phyloP scores from a whole-genome alignment of 1,140 invertebrate genomes.

The Pentalonia nigronervosa region DNA sequence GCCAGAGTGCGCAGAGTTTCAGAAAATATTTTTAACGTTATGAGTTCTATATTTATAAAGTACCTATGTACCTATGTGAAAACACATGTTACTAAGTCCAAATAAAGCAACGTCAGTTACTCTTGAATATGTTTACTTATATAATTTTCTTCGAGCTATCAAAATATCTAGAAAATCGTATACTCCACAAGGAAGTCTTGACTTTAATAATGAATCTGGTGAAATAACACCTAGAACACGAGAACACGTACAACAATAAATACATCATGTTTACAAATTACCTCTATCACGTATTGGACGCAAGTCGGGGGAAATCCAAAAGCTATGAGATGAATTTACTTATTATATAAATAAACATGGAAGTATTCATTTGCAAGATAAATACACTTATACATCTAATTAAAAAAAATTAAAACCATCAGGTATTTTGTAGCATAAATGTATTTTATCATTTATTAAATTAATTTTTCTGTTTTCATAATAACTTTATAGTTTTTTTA shows the following conservation, averaged over 20 bases:
- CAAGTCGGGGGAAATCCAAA: constrained; percentile 32
- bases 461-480: no score
- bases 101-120: constrained; percentile 17
- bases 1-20: no score
- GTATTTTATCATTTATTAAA: no score
- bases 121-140: neutral
- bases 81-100: neutral
- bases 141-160: neutral
- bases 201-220: neutral
- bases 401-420: no score
- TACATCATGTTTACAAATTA: neutral
- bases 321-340: constrained; percentile 23
- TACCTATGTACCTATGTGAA: no score
- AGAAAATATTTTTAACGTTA: no score
- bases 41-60: no score
- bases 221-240: neutral
- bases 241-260: neutral
- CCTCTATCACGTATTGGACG: neutral
- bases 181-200: neutral
- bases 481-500: no score
- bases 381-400: neutral
- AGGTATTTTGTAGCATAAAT: no score
- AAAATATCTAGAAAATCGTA: neutral
- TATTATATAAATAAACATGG: constrained; percentile 35
- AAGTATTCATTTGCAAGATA: constrained; percentile 35